A percentile compares a stretch with the other conserved stretches of the same genome.
These are phyloP conservation scores for Rynchops niger DNA, from an alignment of 2,113 vertebrate species.

Conservation along the genomic window DNA sequence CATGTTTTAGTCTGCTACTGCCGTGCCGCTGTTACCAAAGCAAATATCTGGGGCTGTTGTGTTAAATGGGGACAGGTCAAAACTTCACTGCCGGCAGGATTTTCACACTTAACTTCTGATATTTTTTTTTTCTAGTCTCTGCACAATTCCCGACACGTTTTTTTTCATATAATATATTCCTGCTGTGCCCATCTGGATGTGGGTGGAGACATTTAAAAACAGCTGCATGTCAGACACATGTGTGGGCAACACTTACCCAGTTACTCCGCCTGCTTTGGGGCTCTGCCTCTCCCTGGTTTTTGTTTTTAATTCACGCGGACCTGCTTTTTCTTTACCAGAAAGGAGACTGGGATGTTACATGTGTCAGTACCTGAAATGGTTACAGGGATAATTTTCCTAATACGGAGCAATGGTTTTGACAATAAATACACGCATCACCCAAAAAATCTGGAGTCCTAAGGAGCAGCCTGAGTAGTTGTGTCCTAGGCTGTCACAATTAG, in stretches of 20 bases:
- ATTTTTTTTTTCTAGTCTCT: not conserved
- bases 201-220: slow-evolving; percentile 39
- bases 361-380: slow-evolving; percentile 15
- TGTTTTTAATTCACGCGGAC: not conserved
- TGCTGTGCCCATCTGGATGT: slow-evolving; percentile 63
- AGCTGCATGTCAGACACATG: slow-evolving; percentile 30
- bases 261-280: not conserved
- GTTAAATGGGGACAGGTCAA: slow-evolving; percentile 30
- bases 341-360: not conserved
- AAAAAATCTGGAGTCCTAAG: not conserved
- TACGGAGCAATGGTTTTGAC: not conserved
- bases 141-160: not conserved
- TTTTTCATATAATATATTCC: slow-evolving; percentile 40
- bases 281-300: not conserved
- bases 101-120: slow-evolving; percentile 21
- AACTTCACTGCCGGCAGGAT: not conserved
- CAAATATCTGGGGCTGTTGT: slow-evolving; percentile 4
- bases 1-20: not conserved
- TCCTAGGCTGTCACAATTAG: slow-evolving; percentile 37
- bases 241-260: slow-evolving; percentile 27
- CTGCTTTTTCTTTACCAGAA: not conserved
- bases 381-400: slow-evolving; percentile 14
- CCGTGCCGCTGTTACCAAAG: not conserved
- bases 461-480: slow-evolving; percentile 28
- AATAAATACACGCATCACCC: not conserved